phyloP scores from a whole-genome alignment of 2,888 invertebrate genomes.

The Pristionchus mayeri region DNA sequence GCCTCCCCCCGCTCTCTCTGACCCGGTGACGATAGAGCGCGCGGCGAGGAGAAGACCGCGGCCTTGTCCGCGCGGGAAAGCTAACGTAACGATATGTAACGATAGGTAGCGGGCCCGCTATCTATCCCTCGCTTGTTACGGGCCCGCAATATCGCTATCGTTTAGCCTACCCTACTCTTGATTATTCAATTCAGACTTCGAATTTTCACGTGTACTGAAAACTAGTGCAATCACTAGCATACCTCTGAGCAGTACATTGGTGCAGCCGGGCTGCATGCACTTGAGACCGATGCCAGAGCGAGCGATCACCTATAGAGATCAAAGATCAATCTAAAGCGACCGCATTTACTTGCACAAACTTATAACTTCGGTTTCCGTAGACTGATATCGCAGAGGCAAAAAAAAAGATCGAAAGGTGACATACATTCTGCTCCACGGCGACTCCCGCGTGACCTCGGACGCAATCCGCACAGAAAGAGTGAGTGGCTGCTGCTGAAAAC shows the following conservation, averaged over 20 bases:
- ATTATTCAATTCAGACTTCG: too few relatives aligned
- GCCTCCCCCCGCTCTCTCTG: too few relatives aligned
- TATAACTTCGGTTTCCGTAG: not conserved
- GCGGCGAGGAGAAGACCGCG: too few relatives aligned
- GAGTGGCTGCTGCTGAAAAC: not conserved
- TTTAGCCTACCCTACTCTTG: too few relatives aligned
- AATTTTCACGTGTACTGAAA: too few relatives aligned
- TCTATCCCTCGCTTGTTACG: too few relatives aligned
- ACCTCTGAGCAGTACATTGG: not conserved
- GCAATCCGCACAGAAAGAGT: slow-evolving; percentile 33
- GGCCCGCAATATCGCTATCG: too few relatives aligned
- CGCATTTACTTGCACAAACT: not conserved
- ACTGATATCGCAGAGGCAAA: not conserved
- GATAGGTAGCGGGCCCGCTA: too few relatives aligned
- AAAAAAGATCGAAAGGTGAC: not conserved
- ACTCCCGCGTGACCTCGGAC: not conserved
- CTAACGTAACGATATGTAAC: too few relatives aligned
- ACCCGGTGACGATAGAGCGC: too few relatives aligned
- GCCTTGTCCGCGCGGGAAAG: too few relatives aligned
- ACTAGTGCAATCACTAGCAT: too few relatives aligned
- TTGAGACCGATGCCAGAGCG: slow-evolving; percentile 26
- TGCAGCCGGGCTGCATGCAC: slow-evolving; percentile 31
- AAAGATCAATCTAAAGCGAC: not conserved
- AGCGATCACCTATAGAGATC: slow-evolving; percentile 33
- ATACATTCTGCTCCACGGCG: slow-evolving; percentile 27